These are phyloP conservation scores for Leptopilina syphax DNA, from an alignment of 2,888 invertebrate species.

Conservation along the genomic window DNA sequence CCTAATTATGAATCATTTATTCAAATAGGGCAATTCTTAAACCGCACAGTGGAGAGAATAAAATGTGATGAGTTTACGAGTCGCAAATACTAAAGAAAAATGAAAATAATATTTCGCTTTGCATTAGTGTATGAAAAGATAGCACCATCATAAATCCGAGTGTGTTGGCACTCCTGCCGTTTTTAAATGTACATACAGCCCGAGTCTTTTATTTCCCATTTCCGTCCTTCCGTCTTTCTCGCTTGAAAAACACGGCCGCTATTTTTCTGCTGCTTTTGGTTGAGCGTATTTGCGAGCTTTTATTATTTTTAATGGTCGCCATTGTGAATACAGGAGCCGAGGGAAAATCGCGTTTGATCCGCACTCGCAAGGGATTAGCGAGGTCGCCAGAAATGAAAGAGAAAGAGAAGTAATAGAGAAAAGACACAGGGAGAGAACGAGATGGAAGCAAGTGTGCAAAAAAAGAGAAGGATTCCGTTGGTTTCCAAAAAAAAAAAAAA, in stretches of 20 bases:
- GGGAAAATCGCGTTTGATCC: constrained; percentile 48
- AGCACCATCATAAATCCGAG: constrained; percentile 35
- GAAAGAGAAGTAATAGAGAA: not conserved
- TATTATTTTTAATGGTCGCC: constrained; percentile 43
- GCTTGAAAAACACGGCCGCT: constrained; percentile 38
- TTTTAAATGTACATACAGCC: constrained; percentile 39
- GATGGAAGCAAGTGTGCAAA: not conserved
- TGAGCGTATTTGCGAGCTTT: constrained; percentile 39
- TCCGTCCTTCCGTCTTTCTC: constrained; percentile 41
- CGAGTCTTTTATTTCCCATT: constrained; percentile 34
- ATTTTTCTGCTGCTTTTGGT: constrained; percentile 41
- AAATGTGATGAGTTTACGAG: constrained; percentile 30
- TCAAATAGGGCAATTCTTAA: not conserved
- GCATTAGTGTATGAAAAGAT: constrained; percentile 22
- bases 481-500: constrained; percentile 26
- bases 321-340: constrained; percentile 33
- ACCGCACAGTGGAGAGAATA: not conserved
- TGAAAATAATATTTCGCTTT: constrained; percentile 34
- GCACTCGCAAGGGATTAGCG: constrained; percentile 39
- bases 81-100: constrained; percentile 1
- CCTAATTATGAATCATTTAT: not conserved
- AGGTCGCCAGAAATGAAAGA: constrained; percentile 35
- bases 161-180: constrained; percentile 28
- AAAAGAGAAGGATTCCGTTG: constrained; percentile 33
- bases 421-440: constrained; percentile 11